Evolutionary conservation across 2,113 vertebrate genomes (phyloP), one percentile per base, ranked within the genome.

Genomic region (Strigops habroptila): DNA sequence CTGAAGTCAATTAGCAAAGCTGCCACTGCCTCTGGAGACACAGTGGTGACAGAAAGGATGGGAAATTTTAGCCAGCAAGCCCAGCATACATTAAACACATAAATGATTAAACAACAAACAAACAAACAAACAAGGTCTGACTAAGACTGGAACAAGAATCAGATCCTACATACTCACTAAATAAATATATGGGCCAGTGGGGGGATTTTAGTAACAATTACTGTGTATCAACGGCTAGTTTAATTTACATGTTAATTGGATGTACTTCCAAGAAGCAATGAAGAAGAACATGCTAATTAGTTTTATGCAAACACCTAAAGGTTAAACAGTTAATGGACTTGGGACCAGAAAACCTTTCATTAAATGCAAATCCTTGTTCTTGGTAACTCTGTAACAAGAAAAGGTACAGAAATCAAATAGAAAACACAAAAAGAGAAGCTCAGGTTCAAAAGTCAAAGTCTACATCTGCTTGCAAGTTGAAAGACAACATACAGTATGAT

Each of bases 231-330:
- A 93, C 68, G 81, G 73, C 82, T 84, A 91, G 73, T 95, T 95
- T 94, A 96, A 95, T 97, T 97, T 97, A 91, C 95, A 94, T 95
- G 91, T 95, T 97, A 96, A 97, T 97, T 92, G 69, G 88, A 86
- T 57, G 60, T 64, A 96, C 64, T 82, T 97, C 88, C 86, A 93
- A 73, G 75, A 92, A 81, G 86, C 83, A 93, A 64, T 49, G 92
- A 94, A 94, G 87, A 96, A 95, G 87, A 97, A 93, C 71, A 91
- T 93, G 87, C 80, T 97, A 96, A 94, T 88, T 90, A 92, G 64
- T 78, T 97, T 96, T 95, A 95, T 86, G 94, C 77, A 94, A 79
- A 96, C 92, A 94, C 91, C 84, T 91, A 92, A 92, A 96, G 95
- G 95, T 93, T 86, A 95, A 94, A 95, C 55, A 93, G 88, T 95